Base-by-base conservation (phyloP, 2,113 vertebrate genomes). In the Peucedramus taeniatus region DNA sequence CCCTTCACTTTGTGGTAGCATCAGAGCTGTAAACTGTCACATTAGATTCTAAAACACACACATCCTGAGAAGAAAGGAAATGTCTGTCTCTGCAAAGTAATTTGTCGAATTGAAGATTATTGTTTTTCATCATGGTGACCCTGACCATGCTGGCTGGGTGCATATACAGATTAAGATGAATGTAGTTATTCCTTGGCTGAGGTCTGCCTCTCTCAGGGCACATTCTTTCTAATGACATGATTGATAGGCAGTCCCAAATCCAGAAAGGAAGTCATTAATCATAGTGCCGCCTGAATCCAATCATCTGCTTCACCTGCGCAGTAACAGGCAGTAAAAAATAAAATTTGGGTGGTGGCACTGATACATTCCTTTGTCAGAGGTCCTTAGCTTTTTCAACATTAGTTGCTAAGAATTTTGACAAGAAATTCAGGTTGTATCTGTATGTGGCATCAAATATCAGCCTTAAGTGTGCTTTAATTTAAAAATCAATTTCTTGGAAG, bases 111-210 rank as follows among this genome's bases (percentile, higher is more conserved):
- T 99, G 99, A 99, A 99, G 99, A 99, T 99, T 99, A 99, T 99
- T 99, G 99, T 99, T 99, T 99, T 99, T 99, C 99, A 99, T 99
- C 98, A 98, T 99, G 98, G 98, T 99, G 99, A 99, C 99, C 99
- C 99, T 99, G 99, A 98, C 98, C 98, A 98, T 98, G 98, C 98
- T 99, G 99, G 98, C 98, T 99, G 99, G 98, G 98, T 99, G 99
- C 99, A 99, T 99, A 99, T 98, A 99, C 98, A 99, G 99, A 99
- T 99, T 98, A 99, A 99, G 99, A 99, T 99, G 99, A 99, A 99
- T 99, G 99, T 98, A 99, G 99, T 99, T 99, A 99, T 99, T 99
- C 98, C 99, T 99, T 98, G 98, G 98, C 98, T 98, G 99, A 99
- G 99, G 99, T 98, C 99, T 99, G 99, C 98, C 98, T 99, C 99